Evolutionary conservation across 2,888 invertebrate genomes (phyloP).

Genomic region (Lamellibrachia satsuma): DNA sequence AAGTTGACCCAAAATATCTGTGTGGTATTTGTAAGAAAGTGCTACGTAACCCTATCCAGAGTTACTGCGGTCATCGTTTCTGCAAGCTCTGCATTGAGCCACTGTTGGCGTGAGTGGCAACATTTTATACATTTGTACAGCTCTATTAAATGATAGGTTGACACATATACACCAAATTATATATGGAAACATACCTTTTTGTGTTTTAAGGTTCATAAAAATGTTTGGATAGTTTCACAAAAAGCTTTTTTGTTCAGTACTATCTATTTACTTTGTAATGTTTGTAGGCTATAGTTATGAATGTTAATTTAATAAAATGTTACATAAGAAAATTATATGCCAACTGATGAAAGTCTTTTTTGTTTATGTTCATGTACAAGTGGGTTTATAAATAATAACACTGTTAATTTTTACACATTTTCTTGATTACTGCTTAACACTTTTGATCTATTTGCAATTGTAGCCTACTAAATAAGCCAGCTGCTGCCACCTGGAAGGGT

Average conservation of each 20-base stretch:
- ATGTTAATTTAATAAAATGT: not conserved
- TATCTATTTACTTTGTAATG: not conserved
- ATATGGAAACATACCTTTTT: not conserved
- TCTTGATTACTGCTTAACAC: not conserved
- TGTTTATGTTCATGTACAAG: not conserved
- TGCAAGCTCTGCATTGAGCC: conserved; percentile 44
- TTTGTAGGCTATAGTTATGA: no score
- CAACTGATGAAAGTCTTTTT: not conserved
- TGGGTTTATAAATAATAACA: not conserved
- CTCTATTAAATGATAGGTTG: not conserved
- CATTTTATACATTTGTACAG: not conserved
- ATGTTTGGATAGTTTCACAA: no score
- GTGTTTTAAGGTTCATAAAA: not conserved
- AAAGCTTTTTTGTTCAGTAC: not conserved
- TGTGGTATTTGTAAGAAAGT: conserved; percentile 47
- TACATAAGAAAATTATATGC: conserved; percentile 25
- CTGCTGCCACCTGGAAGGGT: no score
- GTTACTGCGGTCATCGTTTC: conserved; percentile 53
- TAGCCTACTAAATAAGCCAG: no score
- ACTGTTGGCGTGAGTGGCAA: not conserved
- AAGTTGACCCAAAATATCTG: conserved; percentile 47
- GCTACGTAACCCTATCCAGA: conserved; percentile 51
- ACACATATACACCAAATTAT: no score
- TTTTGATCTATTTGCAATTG: no score
- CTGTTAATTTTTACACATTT: not conserved